A percentile compares a stretch with the other conserved stretches of the same genome.
Evolutionary conservation across 2,797 vertebrate genomes (phyloP).

Genomic region (Potorous gilbertii): DNA sequence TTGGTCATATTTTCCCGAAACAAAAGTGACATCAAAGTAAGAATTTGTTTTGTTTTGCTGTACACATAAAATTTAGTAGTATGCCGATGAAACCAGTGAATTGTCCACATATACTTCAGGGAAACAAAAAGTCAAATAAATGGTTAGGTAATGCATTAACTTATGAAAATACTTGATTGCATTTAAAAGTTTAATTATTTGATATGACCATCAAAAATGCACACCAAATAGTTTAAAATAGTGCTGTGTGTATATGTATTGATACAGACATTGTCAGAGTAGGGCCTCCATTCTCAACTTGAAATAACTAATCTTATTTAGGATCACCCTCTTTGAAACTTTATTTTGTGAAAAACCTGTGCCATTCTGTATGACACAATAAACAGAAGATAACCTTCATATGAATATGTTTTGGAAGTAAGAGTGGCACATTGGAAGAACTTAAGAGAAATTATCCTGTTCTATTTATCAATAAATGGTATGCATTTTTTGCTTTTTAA

Average conservation of each 20-base stretch:
- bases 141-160: constrained; percentile 44
- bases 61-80: background rate
- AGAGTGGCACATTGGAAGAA: constrained; percentile 23
- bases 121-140: constrained; percentile 54
- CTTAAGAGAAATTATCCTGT: constrained; percentile 3
- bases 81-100: constrained; percentile 4
- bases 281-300: background rate
- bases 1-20: too few species aligned
- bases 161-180: constrained; percentile 41
- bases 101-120: constrained; percentile 27
- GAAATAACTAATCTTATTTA: background rate
- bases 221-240: constrained; percentile 24
- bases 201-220: constrained; percentile 53
- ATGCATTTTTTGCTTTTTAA: background rate
- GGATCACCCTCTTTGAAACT: constrained; percentile 7
- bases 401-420: constrained; percentile 53
- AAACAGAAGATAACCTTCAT: constrained; percentile 53
- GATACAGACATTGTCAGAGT: background rate
- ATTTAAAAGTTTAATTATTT: constrained; percentile 41
- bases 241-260: background rate
- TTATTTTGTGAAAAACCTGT: constrained; percentile 23
- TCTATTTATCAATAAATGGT: background rate
- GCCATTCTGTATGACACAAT: background rate
- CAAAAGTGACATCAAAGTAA: background rate
- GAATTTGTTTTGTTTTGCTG: constrained; percentile 9